Evolutionary conservation across 1,140 invertebrate genomes (phyloP).

Genomic region (Apolygus lucorum): DNA sequence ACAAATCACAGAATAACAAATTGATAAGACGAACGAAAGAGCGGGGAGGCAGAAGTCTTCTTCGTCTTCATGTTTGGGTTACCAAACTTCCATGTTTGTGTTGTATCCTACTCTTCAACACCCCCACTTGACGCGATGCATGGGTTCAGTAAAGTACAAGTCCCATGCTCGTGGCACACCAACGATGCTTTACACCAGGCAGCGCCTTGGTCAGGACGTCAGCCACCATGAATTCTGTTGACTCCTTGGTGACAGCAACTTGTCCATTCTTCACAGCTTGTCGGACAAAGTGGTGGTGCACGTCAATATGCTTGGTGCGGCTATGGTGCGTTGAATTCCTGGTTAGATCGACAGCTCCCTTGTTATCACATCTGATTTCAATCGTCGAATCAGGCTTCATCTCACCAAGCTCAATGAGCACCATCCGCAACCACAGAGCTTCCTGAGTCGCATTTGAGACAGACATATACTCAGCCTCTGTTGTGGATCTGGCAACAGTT

Average conservation of each 20-base stretch:
- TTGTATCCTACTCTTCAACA: neutral
- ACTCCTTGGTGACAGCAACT: neutral
- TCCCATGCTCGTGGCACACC: constrained; percentile 4
- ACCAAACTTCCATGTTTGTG: no score
- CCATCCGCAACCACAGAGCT: constrained; percentile 26
- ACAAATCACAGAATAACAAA: no score
- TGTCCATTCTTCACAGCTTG: constrained; percentile 16
- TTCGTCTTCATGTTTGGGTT: no score
- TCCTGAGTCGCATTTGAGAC: constrained; percentile 32
- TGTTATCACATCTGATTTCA: constrained; percentile 34
- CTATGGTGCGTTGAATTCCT: constrained; percentile 33
- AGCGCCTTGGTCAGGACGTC: constrained; percentile 20
- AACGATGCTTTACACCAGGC: constrained; percentile 12
- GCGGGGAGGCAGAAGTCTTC: no score
- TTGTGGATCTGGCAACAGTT: constrained; percentile 33
- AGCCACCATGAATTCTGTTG: constrained; percentile 18
- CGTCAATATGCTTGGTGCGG: constrained; percentile 38
- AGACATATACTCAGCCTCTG: constrained; percentile 36
- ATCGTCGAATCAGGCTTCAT: neutral
- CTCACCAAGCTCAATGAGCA: constrained; percentile 25
- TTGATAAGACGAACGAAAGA: no score
- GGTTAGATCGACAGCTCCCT: constrained; percentile 33
- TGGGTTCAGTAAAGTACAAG: neutral
- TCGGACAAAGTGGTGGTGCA: constrained; percentile 36
- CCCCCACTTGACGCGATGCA: constrained; percentile 4